phyloP scores from a whole-genome alignment of 2,113 vertebrate genomes.

The Boulengeromyrus knoepffleri region DNA sequence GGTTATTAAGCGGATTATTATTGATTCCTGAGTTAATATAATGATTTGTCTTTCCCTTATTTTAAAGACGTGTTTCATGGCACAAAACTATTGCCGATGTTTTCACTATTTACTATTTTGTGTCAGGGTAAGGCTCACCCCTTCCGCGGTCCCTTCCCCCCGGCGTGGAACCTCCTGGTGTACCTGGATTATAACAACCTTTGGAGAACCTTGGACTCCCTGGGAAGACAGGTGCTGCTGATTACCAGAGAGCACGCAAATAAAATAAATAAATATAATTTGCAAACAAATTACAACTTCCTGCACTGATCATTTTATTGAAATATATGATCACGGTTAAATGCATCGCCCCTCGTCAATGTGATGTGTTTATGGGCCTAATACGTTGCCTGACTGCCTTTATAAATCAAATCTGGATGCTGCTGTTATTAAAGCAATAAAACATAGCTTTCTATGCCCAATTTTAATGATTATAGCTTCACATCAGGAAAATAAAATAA shows the following conservation, averaged over 20 bases:
- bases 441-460: not conserved
- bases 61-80: not conserved
- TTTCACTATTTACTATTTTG: not conserved
- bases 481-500: not conserved
- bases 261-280: not conserved
- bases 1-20: not conserved
- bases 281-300: not conserved
- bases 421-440: not conserved
- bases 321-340: not conserved
- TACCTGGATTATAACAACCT: slow-evolving; percentile 72
- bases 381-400: not conserved
- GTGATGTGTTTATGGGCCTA: not conserved
- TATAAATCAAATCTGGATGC: not conserved
- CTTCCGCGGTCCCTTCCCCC: slow-evolving; percentile 61
- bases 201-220: slow-evolving; percentile 71
- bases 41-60: not conserved
- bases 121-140: slow-evolving; percentile 66
- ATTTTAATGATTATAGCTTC: not conserved
- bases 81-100: not conserved
- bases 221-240: slow-evolving; percentile 67
- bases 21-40: not conserved
- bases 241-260: not conserved
- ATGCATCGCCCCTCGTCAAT: not conserved
- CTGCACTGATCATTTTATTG: not conserved
- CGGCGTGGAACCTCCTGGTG: slow-evolving; percentile 62